Evolutionary conservation across 2,888 invertebrate genomes (phyloP), one percentile per base, ranked within the genome.

Genomic region (Drosophila cracens): DNA sequence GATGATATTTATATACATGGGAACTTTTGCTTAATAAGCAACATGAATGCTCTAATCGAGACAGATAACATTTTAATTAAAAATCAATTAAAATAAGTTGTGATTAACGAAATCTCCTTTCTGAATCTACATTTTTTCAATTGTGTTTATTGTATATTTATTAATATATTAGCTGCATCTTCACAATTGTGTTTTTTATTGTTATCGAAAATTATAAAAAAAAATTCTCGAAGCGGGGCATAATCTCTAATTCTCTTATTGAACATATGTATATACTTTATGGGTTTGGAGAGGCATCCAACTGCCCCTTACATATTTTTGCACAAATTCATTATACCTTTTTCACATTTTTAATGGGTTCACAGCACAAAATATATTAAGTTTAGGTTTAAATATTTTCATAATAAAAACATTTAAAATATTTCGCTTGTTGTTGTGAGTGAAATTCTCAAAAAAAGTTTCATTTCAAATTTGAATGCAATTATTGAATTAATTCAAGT

Each of bases 381-480:
- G 25, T 25, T 25, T 25, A 25, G 1, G 25, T 25, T 25, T 2
- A 40, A n/a, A 40, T n/a, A 40, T n/a, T 10, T 40, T 8, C 4
- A 38, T 2, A 2, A 0, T 31, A 31, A 31, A 10, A 31, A 10
- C 10, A 10, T 1, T n/a, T 1, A 1, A 38, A 38, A n/a, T 38
- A 38, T 8, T 18, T 38, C 8, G 18, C 8, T 8, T 18, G 8
- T 8, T 3, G 7, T 18, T 38, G 38, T 18, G 18, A n/a, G n/a
- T 40, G 10, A 40, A 40, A n/a, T n/a, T n/a, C 11, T 40, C 11
- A 10, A 4, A 4, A 4, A 21, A 40, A 1, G 1, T 21, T n/a
- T 0, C 3, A 8, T 8, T 3, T 10, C 2, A 1, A 10, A 4
- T n/a, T 10, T 40, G 2, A 4, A n/a, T n/a, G n/a, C n/a, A 2